These are phyloP conservation scores for Xiphophorus couchianus DNA, from an alignment of 2,113 vertebrate genomes.

Conservation along the genomic window DNA sequence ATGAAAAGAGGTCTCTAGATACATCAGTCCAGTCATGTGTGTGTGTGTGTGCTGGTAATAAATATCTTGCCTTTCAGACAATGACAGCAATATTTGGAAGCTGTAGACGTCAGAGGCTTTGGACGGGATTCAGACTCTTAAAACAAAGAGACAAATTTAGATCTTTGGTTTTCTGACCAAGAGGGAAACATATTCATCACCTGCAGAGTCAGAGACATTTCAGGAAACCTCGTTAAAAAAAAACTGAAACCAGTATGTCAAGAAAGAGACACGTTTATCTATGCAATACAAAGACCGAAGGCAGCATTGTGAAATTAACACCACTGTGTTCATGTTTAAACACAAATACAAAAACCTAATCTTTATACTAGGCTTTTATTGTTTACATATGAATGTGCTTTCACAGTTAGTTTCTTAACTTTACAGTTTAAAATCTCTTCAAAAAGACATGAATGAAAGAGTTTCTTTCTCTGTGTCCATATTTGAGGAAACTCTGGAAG, in stretches of 20 bases:
- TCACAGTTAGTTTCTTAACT: too few relatives aligned
- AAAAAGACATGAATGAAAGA: too few relatives aligned
- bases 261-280: too few relatives aligned
- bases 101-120: slow-evolving; percentile 60
- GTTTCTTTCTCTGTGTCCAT: too few relatives aligned
- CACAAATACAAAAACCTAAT: too few relatives aligned
- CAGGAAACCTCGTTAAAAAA: slow-evolving; percentile 11
- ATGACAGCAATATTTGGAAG: slow-evolving; percentile 68
- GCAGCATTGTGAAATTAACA: too few relatives aligned
- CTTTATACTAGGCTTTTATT: too few relatives aligned
- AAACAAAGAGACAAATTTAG: slow-evolving; percentile 72
- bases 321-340: too few relatives aligned
- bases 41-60: slow-evolving; percentile 66
- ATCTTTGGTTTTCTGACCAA: slow-evolving; percentile 33
- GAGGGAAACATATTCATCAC: slow-evolving; percentile 52
- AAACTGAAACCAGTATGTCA: background rate
- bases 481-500: too few relatives aligned
- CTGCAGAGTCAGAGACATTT: slow-evolving; percentile 42
- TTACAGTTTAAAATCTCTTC: too few relatives aligned
- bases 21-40: background rate
- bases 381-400: too few relatives aligned
- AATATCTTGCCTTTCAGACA: slow-evolving; percentile 55
- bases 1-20: background rate
- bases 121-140: slow-evolving; percentile 54
- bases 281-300: too few relatives aligned